Percentiles rank a stretch among this genome's conserved stretches.
Evolutionary conservation across 2,888 invertebrate species (phyloP).

Genomic region (Thymelicus lineola): DNA sequence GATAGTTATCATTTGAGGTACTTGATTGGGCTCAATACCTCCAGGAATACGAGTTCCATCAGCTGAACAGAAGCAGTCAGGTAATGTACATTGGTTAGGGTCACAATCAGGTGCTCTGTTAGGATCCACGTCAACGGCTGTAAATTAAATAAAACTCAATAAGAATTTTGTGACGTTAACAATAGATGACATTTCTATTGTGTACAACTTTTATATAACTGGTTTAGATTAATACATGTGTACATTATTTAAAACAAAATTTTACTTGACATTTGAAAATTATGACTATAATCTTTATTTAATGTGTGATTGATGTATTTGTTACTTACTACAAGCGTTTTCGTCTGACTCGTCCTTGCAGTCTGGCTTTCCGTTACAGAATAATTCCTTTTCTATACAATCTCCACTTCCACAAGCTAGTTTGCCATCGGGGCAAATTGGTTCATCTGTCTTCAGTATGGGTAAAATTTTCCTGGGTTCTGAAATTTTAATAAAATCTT

Average conservation of each 20-base stretch:
- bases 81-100: conserved; percentile 93
- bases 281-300: no score
- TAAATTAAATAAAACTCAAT: conserved; percentile 48
- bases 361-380: conserved; percentile 96
- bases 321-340: conserved; percentile 96
- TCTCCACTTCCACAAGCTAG: conserved; percentile 96
- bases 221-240: no score
- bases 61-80: conserved; percentile 97
- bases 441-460: conserved; percentile 96
- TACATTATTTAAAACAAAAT: no score
- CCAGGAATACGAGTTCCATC: conserved; percentile 96
- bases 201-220: no score
- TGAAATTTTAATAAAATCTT: conserved; percentile 70
- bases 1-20: conserved; percentile 97
- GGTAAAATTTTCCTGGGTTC: conserved; percentile 96
- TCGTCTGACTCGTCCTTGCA: conserved; percentile 98
- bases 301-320: no score
- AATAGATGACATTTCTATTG: no score
- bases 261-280: no score
- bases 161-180: not conserved
- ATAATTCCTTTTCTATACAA: conserved; percentile 95
- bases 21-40: conserved; percentile 91
- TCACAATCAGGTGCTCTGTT: conserved; percentile 97
- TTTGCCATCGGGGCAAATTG: conserved; percentile 95
- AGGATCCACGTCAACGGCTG: conserved; percentile 95